Percentiles rank a stretch among this genome's conserved stretches.
Conservation (phyloP, 2,113 vertebrate species). For the Serinus canaria region DNA sequence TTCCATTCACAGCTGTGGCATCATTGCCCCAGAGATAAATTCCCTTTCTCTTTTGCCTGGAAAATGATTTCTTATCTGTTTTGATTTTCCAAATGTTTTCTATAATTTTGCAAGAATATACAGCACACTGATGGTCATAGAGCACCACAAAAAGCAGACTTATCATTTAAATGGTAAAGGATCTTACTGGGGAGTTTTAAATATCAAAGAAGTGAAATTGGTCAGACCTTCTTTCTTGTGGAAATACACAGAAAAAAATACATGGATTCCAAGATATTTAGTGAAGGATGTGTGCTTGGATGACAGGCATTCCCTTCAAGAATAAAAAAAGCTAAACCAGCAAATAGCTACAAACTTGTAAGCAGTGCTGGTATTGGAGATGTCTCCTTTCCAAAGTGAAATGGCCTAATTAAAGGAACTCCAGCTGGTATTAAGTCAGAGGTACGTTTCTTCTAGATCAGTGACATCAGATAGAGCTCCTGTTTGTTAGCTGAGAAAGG, state of each 20-base stretch:
- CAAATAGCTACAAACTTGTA: neutral
- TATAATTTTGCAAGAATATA: neutral
- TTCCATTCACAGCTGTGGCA: neutral
- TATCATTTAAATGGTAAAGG: neutral
- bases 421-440: neutral
- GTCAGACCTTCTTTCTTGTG: neutral
- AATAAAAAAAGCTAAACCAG: neutral
- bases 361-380: neutral
- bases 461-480: neutral
- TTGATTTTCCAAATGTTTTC: neutral
- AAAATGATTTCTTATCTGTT: neutral
- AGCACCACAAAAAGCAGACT: neutral
- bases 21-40: no score
- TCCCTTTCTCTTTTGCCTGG: no score
- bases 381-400: neutral
- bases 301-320: neutral
- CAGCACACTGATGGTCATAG: neutral
- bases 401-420: neutral
- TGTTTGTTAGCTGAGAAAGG: neutral
- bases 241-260: neutral
- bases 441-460: neutral
- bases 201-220: neutral
- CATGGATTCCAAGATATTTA: accelerated
- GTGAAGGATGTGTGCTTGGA: neutral
- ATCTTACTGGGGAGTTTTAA: neutral